These are phyloP conservation scores for Myiagra hebetior DNA, from an alignment of 2,113 vertebrate species.

Conservation along the genomic window DNA sequence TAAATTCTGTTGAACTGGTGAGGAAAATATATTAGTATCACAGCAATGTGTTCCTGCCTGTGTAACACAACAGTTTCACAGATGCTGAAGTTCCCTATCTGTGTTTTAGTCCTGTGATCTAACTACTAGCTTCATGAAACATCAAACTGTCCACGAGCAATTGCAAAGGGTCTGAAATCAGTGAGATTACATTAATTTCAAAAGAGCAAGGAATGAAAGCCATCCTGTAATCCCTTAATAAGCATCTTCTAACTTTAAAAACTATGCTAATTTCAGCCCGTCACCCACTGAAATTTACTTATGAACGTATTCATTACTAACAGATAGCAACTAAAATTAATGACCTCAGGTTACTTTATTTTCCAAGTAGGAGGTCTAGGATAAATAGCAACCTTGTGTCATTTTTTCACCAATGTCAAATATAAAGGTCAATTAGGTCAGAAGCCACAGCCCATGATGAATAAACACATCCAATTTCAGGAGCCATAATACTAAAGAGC, in stretches of 20 bases:
- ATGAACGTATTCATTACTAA: background rate
- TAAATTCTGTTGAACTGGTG: background rate
- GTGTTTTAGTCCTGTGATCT: background rate
- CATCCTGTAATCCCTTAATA: background rate
- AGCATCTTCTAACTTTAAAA: background rate
- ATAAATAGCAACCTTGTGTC: background rate
- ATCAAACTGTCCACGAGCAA: background rate
- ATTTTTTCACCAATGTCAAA: background rate
- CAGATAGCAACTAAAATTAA: background rate
- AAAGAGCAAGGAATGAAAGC: background rate
- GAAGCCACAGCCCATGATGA: background rate
- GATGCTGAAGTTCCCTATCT: background rate
- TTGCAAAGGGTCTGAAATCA: background rate
- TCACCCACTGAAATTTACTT: background rate
- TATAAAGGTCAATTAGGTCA: background rate
- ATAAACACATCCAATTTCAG: background rate
- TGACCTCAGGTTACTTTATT: background rate
- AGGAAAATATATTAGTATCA: background rate
- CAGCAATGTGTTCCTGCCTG: background rate
- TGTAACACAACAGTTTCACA: background rate
- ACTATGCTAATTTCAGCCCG: background rate
- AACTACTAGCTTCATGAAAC: background rate
- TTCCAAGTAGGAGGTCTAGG: background rate
- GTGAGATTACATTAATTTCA: background rate
- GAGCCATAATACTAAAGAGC: background rate